Base-by-base conservation (phyloP, 2,888 invertebrate genomes). In the Agrochola circellaris region DNA sequence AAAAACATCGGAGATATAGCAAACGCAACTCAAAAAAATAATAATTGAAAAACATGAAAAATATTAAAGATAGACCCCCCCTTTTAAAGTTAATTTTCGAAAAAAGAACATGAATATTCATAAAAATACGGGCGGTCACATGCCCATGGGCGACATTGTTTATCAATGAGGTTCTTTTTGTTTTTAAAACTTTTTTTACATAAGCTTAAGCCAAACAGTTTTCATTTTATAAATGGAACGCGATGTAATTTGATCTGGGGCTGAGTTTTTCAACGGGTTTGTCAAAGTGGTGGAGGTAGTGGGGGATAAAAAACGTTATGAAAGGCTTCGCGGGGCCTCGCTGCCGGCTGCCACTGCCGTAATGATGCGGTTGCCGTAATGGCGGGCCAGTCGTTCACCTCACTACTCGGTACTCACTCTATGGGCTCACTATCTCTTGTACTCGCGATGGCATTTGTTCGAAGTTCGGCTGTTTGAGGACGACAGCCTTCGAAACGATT, bases 301-400 rank as follows among this genome's bases (percentile, higher is more conserved):
- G 71, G 81, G 79, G 79, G 75, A 79, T 78, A 87, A 88, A 88
- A 88, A 89, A 87, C 81, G 80, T 85, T 88, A 87, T 85, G 89
- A 88, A 89, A 89, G 89, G 87, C 87, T 89, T 81, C 82, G 88
- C 89, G 86, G 84, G 74, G 84, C 73, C 73, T 86, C 83, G 81
- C 84, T 84, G 89, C 84, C 86, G 87, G 87, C 82, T 82, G 78
- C 74, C 70, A 62, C 79, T 80, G 83, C 77, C 71, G 93, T 95
- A 95, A 95, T 95, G 94, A 94, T 95, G 95, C 92, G 95, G 95
- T 95, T 87, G 91, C 85, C 82, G 91, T 93, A 93, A 94, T 93
- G 91, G 91, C 92, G 81, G 87, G 82, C 85, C 89, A 93, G 95
- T 93, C 95, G 91, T 95, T 95, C 94, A 95, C 95, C 95, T 92